Percentiles rank a stretch among this genome's conserved stretches.
These are phyloP conservation scores for Rhinopithecus roxellana DNA, from an alignment of 2,113 vertebrate genomes.

Conservation along the genomic window DNA sequence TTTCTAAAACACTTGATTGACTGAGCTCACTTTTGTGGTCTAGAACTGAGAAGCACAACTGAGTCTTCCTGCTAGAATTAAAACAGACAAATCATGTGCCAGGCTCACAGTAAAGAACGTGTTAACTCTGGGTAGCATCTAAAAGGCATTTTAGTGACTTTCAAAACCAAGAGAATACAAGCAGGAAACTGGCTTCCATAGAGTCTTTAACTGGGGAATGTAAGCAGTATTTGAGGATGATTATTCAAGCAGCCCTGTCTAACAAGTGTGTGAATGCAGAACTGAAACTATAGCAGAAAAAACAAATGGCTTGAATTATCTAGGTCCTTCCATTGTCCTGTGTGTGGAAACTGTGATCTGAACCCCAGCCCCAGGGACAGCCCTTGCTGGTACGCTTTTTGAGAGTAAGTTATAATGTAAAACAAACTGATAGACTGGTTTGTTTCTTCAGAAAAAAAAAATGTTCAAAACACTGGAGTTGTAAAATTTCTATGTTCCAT, in stretches of 20 bases:
- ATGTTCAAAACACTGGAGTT: conserved; percentile 10
- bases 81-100: not conserved
- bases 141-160: conserved; percentile 12
- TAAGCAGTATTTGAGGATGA: conserved; percentile 13
- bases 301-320: not conserved
- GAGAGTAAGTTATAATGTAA: not conserved
- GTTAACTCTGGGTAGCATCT: not conserved
- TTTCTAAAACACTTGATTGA: not conserved
- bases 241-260: not conserved
- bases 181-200: not conserved
- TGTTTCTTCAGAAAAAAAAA: conserved; percentile 49
- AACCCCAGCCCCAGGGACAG: not conserved
- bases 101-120: not conserved
- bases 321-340: not conserved
- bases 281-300: conserved; percentile 15
- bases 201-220: not conserved
- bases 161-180: conserved; percentile 23
- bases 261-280: not conserved
- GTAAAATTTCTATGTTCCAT: not conserved
- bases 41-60: not conserved
- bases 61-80: not conserved
- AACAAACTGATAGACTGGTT: not conserved
- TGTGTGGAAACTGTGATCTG: not conserved
- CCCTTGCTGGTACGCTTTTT: not conserved
- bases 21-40: not conserved